Conservation (phyloP, 2,888 invertebrate genomes). For the Myathropa florea region DNA sequence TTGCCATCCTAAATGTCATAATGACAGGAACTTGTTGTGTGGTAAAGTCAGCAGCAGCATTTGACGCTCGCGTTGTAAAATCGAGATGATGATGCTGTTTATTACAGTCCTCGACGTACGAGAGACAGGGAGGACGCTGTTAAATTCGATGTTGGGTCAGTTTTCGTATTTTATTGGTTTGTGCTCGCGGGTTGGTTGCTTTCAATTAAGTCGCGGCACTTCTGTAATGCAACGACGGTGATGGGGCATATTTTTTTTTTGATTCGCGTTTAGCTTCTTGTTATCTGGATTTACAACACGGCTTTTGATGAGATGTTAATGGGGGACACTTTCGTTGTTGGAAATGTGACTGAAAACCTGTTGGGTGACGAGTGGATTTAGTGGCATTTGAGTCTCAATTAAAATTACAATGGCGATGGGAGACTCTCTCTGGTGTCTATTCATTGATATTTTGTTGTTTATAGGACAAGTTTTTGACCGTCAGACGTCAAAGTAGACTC, state of each 20-base stretch:
- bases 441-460: not conserved
- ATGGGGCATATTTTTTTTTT: not conserved
- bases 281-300: not conserved
- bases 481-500: too few relatives aligned
- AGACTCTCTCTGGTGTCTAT: not conserved
- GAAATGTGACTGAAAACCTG: not conserved
- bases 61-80: conserved; percentile 33
- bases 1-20: conserved; percentile 20
- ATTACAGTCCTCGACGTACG: conserved; percentile 4
- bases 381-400: not conserved
- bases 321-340: not conserved
- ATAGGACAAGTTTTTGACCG: not conserved
- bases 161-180: not conserved
- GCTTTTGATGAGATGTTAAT: not conserved
- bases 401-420: not conserved
- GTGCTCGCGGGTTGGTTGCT: not conserved
- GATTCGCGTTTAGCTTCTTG: not conserved
- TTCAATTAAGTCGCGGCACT: not conserved
- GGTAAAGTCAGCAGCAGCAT: conserved; percentile 20
- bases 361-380: not conserved
- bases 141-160: not conserved
- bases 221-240: not conserved
- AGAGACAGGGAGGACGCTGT: not conserved
- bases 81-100: conserved; percentile 39
- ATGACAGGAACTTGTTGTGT: not conserved